Conservation (phyloP, 2,888 invertebrate species). For the Cheilosia grossa region DNA sequence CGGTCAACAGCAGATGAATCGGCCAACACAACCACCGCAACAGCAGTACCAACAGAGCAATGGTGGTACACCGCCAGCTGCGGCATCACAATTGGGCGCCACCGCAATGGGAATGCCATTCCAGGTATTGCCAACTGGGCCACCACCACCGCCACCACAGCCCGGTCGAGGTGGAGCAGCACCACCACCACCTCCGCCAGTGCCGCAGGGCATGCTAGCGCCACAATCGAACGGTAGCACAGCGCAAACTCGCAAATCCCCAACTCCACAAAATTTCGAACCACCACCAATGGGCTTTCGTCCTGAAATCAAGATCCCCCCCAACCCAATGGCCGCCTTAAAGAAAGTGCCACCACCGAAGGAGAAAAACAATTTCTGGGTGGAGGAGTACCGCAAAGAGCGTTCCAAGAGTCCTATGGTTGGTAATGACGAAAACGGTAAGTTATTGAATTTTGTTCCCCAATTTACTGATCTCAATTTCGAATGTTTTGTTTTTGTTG, state of each 20-base stretch:
- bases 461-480: neutral
- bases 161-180: slow-evolving; percentile 73
- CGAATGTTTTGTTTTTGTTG: neutral
- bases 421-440: slow-evolving; percentile 76
- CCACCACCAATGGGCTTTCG: slow-evolving; percentile 85
- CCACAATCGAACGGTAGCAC: slow-evolving; percentile 83
- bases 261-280: slow-evolving; percentile 84
- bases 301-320: slow-evolving; percentile 90
- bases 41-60: slow-evolving; percentile 79
- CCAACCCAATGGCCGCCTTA: slow-evolving; percentile 88
- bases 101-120: slow-evolving; percentile 87
- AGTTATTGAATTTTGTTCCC: neutral
- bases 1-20: slow-evolving; percentile 85
- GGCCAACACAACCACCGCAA: slow-evolving; percentile 82
- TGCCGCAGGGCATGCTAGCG: slow-evolving; percentile 79
- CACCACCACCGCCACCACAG: slow-evolving; percentile 81
- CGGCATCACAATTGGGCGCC: slow-evolving; percentile 83
- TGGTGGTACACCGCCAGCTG: slow-evolving; percentile 84
- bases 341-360: slow-evolving; percentile 88
- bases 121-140: slow-evolving; percentile 85
- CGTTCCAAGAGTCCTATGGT: slow-evolving; percentile 83
- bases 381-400: slow-evolving; percentile 85
- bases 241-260: slow-evolving; percentile 80
- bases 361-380: slow-evolving; percentile 86
- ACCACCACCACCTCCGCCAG: slow-evolving; percentile 84